Evolutionary conservation across 2,797 vertebrate species (phyloP), one percentile per base, ranked within the genome.

Genomic region (Sternotherus odoratus): DNA sequence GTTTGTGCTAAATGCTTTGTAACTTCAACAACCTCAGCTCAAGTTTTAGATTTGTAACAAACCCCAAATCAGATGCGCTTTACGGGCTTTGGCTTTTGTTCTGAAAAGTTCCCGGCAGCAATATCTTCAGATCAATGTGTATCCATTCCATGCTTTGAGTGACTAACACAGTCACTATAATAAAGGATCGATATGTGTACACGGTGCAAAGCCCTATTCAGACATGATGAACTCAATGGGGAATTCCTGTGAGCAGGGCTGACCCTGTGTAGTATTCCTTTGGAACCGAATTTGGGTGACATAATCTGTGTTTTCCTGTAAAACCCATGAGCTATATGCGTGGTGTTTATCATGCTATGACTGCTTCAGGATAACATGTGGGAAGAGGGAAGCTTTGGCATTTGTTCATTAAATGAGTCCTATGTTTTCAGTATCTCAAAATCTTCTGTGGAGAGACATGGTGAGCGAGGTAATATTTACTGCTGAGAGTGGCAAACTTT

Each of bases 391-490:
- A 50, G 0, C 78, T 91, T 72, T 93, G 86, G 85, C 85, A 87
- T 33, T 91, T 78, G 24, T 56, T 93, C 53, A 72, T 94, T 94
- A 87, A 90, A 86, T 82, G 85, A 82, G 77, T 95, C 57, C 53
- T 54, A 9, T 95, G 33, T 88, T 96, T 91, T 46, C 91, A 88
- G 56, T 48, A 53, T 91, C 60, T 80, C 84, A 66, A 54, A 85
- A 53, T 85, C 94, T 87, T 86, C 80, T 95, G 78, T 23, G 82
- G 94, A 66, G 33, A 66, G 60, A 36, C 63, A 36, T 10, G 17
- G 17, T 66, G 33, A 17, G 9, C 36, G 17, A 66, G n/a, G 63
- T 66, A 66, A 66, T 66, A 36, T n/a, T 66, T 36, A 36, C 36
- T 21, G 57, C n/a, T 66, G 63, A 66, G n/a, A 60, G 30, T 36